These are phyloP conservation scores for Callocephalon fimbriatum DNA, from an alignment of 2,113 vertebrate genomes.

Conservation along the genomic window DNA sequence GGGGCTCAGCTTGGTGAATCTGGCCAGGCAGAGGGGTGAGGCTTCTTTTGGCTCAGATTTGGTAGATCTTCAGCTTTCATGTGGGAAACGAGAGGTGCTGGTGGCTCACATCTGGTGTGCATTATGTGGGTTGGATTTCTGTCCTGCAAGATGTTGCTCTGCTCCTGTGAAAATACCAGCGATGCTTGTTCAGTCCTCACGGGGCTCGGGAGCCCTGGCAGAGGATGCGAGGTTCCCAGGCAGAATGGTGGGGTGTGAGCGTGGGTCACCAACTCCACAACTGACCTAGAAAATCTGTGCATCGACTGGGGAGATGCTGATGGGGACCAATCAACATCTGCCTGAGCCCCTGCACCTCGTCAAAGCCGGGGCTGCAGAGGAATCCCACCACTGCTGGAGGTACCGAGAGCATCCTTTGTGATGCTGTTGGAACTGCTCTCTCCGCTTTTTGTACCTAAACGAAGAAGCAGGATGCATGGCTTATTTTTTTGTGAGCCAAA, in stretches of 20 bases:
- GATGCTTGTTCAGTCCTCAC: not conserved
- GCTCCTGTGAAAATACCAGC: not conserved
- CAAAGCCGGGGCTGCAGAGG: not conserved
- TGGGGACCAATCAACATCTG: not conserved
- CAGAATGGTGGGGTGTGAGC: not conserved
- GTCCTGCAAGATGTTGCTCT: not conserved
- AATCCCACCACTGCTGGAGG: accelerated
- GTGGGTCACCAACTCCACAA: not conserved
- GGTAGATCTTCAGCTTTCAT: not conserved
- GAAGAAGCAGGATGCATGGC: accelerated
- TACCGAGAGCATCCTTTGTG: not conserved
- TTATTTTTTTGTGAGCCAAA: not conserved
- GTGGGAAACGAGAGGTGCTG: not conserved
- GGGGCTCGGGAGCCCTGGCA: not conserved
- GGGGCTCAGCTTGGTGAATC: not conserved
- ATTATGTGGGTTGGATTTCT: not conserved
- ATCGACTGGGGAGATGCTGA: not conserved
- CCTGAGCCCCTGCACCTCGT: not conserved
- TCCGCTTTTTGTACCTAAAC: not conserved
- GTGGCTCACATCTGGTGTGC: not conserved
- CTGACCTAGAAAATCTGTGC: not conserved
- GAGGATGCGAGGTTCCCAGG: accelerated
- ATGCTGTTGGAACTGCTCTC: not conserved
- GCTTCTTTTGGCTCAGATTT: not conserved
- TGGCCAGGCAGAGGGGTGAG: not conserved